These are phyloP conservation scores for Potamarius usumacintae DNA, from an alignment of 2,113 vertebrate species.

Conservation along the genomic window DNA sequence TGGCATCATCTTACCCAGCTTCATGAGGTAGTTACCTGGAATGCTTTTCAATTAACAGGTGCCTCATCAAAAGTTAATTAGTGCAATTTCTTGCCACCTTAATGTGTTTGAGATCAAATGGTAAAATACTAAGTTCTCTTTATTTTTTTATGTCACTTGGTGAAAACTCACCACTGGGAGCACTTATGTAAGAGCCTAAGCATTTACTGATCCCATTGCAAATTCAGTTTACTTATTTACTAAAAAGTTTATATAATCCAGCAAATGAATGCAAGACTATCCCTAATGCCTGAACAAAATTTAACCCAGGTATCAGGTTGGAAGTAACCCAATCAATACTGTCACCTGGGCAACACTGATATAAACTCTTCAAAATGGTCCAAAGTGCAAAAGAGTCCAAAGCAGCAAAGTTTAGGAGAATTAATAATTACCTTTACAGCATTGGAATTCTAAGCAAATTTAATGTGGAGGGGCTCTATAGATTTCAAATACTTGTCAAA, in stretches of 20 bases:
- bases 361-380: not conserved
- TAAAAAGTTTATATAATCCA: not conserved
- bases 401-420: not conserved
- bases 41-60: too few relatives aligned
- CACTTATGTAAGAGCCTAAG: not conserved
- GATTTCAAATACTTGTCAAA: not conserved
- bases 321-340: not conserved
- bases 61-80: too few relatives aligned
- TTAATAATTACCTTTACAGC: not conserved
- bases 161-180: too few relatives aligned
- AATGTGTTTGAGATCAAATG: too few relatives aligned
- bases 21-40: too few relatives aligned
- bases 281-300: not conserved
- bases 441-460: not conserved
- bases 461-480: not conserved
- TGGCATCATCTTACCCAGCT: too few relatives aligned
- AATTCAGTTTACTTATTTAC: not conserved
- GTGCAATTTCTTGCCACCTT: too few relatives aligned
- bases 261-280: not conserved
- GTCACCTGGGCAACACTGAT: not conserved
- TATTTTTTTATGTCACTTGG: too few relatives aligned
- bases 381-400: not conserved
- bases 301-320: not conserved
- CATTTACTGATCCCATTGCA: not conserved
- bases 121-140: too few relatives aligned